Evolutionary conservation across 2,888 invertebrate species (phyloP).

Genomic region (Cremastobaeus sp.): DNA sequence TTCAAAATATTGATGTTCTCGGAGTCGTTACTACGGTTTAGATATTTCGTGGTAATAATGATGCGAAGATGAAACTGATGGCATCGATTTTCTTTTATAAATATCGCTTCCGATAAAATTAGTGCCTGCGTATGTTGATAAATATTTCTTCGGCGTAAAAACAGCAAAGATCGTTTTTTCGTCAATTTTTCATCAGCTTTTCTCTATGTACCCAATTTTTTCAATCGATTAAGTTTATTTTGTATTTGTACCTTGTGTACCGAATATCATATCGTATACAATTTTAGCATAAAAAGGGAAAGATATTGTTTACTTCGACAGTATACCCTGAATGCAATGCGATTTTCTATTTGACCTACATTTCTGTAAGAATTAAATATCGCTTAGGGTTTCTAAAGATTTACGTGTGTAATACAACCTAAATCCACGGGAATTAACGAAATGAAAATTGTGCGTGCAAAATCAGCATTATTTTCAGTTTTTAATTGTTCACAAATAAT

Average conservation of each 20-base stretch:
- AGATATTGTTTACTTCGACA: constrained; percentile 27
- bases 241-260: constrained; percentile 23
- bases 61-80: background rate
- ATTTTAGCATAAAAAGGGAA: constrained; percentile 20
- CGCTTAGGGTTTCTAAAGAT: constrained; percentile 68
- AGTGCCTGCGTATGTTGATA: too few species aligned
- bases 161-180: too few species aligned
- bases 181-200: too few species aligned
- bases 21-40: too few species aligned
- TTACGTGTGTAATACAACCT: constrained; percentile 69
- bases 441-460: constrained; percentile 30
- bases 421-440: constrained; percentile 60
- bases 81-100: background rate
- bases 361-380: constrained; percentile 62
- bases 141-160: too few species aligned
- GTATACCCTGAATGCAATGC: constrained; percentile 43
- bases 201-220: too few species aligned
- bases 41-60: too few species aligned
- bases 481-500: too few species aligned
- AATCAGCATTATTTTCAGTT: constrained; percentile 18
- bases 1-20: too few species aligned
- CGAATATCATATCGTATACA: too few species aligned
- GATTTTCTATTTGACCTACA: constrained; percentile 63
- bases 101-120: too few species aligned
- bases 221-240: constrained; percentile 19